Base-by-base conservation (phyloP, 1,140 invertebrate species). In the Megalopta genalis region DNA sequence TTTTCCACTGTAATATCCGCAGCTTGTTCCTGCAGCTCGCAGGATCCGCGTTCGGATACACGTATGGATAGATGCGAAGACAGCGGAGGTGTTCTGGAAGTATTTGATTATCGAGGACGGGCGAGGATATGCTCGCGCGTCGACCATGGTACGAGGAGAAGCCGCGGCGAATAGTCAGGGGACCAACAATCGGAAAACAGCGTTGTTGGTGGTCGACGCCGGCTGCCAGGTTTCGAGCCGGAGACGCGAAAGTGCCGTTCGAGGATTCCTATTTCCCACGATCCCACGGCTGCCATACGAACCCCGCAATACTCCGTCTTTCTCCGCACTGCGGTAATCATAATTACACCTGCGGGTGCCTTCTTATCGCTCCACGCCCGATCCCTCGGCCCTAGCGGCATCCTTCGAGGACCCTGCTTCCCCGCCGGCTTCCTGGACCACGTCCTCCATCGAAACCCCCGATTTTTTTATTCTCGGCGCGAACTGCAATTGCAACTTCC, bases 301-400 rank as follows among this genome's bases (percentile, higher is more conserved):
- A 88, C 86, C 75, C 82, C 85, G 89, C 88, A 89, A 89, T 89
- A 86, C 86, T 88, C 87, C 86, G 86, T 90, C 89, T 90, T 88
- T 89, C 87, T 88, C 85, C 85, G 89, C 90, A 90, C 83, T 89
- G 89, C 85, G 88, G 89, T 90, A 90, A 90, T 90, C 90, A 91
- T 91, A 91, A 91, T 91, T 91, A 90, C 89, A 91, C 90, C 90
- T 90, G 89, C 87, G 90, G 90, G 90, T 90, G 88, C 87, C 89
- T 90, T 91, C 90, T 91, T 90, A 90, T 91, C 90, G 86, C 80
- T 70, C 84, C 85, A 77, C 81, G 59, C 68, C 79, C 76, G 80
- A 85, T 81, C 79, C 85, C 79, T 65, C 69, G 81, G 66, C 68
- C 80, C 77, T 59, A 67, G 52, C 75, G 23, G 57, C 59, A 80